These are phyloP conservation scores for Paramormyrops hopkinsi DNA, from an alignment of 2,797 vertebrate genomes.

Conservation along the genomic window DNA sequence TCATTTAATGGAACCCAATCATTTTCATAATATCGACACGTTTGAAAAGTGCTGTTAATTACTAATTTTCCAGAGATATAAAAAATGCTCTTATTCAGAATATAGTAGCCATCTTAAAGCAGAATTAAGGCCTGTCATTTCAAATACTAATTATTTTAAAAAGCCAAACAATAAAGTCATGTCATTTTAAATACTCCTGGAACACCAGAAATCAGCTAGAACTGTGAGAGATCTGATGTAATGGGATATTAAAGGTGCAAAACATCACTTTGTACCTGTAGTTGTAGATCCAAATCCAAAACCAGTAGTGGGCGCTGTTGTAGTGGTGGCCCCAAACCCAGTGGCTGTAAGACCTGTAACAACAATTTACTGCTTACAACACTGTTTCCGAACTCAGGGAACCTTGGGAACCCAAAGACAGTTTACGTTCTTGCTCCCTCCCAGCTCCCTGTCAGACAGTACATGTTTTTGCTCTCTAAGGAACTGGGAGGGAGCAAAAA, in stretches of 20 bases:
- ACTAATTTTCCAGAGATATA: not conserved
- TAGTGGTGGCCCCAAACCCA: conserved; percentile 60
- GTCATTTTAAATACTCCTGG: not conserved
- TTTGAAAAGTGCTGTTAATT: not conserved
- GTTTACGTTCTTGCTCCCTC: not conserved
- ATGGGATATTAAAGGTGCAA: not conserved
- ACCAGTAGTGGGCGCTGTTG: conserved; percentile 61
- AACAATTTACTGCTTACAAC: conserved; percentile 8
- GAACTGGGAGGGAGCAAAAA: not conserved
- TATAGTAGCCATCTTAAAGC: not conserved
- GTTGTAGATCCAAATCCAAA: conserved; percentile 66
- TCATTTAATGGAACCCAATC: not conserved
- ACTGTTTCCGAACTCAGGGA: not conserved
- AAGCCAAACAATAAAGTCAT: not conserved
- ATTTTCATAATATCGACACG: not conserved
- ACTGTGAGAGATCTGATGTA: not conserved
- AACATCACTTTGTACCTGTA: conserved; percentile 51
- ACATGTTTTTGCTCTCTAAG: not conserved
- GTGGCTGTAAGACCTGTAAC: conserved; percentile 60
- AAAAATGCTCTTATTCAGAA: not conserved
- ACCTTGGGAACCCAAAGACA: not conserved
- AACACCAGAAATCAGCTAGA: not conserved
- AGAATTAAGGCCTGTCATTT: not conserved
- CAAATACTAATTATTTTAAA: not conserved
- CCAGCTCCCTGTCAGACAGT: not conserved